Percentiles rank a stretch among this genome's conserved stretches.
These are phyloP conservation scores for Corythornis madagascariensis DNA, from an alignment of 2,113 vertebrate genomes.

Conservation along the genomic window DNA sequence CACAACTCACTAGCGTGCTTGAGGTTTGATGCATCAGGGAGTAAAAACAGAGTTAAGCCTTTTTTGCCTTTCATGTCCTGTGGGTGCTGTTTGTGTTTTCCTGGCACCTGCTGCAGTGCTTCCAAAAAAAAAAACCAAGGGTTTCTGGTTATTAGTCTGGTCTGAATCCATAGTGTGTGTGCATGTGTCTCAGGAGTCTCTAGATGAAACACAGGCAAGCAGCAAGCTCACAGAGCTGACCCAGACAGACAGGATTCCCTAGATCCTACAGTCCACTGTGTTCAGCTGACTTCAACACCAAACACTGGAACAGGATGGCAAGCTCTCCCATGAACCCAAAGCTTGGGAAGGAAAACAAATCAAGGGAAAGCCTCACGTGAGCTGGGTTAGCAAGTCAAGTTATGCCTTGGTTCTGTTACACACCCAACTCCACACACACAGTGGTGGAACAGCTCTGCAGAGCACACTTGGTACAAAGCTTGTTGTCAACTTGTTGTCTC, in stretches of 20 bases:
- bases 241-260: not conserved
- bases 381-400: not conserved
- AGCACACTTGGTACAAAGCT: not conserved
- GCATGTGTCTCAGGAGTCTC: fast-evolving
- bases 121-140: not conserved
- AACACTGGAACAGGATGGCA: not conserved
- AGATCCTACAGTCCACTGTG: not conserved
- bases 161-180: fast-evolving
- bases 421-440: fast-evolving
- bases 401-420: not conserved
- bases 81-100: not conserved
- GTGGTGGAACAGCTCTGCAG: not conserved
- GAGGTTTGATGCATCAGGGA: not conserved
- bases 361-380: not conserved
- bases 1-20: fast-evolving
- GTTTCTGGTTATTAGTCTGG: not conserved
- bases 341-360: not conserved
- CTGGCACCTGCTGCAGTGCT: not conserved
- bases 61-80: fast-evolving
- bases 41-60: not conserved
- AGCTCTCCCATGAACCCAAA: not conserved
- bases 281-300: not conserved
- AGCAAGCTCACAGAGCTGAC: not conserved
- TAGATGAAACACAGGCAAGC: not conserved
- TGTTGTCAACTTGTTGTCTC: not conserved